Evolutionary conservation across 2,113 vertebrate species (phyloP).

Genomic region (Embiotoca jacksoni): DNA sequence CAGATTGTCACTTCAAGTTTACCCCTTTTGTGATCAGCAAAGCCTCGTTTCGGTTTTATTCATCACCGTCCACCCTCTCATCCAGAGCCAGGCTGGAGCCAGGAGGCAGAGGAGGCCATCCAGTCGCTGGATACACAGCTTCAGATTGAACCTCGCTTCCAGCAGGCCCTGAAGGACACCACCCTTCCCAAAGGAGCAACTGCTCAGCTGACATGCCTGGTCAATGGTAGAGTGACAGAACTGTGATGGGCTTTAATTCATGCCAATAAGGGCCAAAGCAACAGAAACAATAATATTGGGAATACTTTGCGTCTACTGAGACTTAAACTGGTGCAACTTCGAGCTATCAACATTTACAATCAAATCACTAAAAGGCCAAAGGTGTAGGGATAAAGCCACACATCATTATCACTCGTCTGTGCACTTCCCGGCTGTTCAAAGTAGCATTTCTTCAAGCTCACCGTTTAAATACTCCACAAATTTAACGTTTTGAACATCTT

Average conservation of each 20-base stretch:
- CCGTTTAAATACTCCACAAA: too few species aligned
- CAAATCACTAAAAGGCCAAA: too few species aligned
- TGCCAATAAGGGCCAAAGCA: too few species aligned
- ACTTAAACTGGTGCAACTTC: too few species aligned
- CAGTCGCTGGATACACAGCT: slow-evolving; percentile 80
- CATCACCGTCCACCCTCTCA: slow-evolving; percentile 27
- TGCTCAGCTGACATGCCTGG: slow-evolving; percentile 70
- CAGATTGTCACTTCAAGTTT: slow-evolving; percentile 74
- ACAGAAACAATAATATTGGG: too few species aligned
- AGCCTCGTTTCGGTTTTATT: slow-evolving; percentile 40
- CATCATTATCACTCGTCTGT: too few species aligned
- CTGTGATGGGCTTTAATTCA: slow-evolving; percentile 15
- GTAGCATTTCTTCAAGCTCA: too few species aligned
- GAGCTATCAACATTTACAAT: too few species aligned
- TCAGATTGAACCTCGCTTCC: slow-evolving; percentile 70
- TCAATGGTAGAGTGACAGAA: slow-evolving; percentile 63
- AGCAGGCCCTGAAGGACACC: slow-evolving; percentile 64
- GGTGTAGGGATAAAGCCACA: too few species aligned
- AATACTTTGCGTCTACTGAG: too few species aligned
- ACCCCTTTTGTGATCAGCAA: slow-evolving; percentile 66
- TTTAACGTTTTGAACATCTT: too few species aligned
- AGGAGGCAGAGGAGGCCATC: slow-evolving; percentile 75
- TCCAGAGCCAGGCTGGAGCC: slow-evolving; percentile 78
- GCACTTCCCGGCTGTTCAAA: too few species aligned
- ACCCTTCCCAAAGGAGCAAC: slow-evolving; percentile 75